Evolutionary conservation across 2,113 vertebrate species (phyloP).

Genomic region (Anhinga rufa): DNA sequence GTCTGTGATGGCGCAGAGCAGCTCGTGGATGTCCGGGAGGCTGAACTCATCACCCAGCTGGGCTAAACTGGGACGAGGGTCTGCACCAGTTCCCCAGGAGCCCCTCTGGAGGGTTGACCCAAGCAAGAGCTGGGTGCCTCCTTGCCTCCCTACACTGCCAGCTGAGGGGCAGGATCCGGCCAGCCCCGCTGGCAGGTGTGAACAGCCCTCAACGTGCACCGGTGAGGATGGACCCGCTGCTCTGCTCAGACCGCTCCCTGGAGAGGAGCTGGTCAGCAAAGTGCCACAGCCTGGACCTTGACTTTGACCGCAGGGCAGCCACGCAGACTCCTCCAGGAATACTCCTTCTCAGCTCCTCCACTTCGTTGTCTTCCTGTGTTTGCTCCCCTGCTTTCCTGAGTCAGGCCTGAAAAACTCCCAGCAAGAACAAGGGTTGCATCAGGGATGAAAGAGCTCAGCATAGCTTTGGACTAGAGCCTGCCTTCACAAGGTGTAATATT

Average conservation of each 20-base stretch:
- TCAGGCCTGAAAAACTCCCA: neutral
- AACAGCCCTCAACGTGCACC: neutral
- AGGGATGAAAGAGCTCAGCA: neutral
- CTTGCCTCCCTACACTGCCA: rapidly evolving
- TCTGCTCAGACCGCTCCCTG: neutral
- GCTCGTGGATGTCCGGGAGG: neutral
- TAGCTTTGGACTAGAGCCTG: neutral
- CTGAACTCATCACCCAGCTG: neutral
- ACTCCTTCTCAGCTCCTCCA: neutral
- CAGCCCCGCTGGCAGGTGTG: neutral
- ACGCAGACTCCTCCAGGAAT: rapidly evolving
- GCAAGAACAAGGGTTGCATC: neutral
- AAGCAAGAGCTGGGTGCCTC: neutral
- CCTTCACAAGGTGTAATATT: neutral
- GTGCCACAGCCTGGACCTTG: neutral
- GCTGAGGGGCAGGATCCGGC: neutral
- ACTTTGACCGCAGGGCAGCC: neutral
- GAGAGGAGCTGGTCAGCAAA: neutral
- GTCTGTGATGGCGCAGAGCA: rapidly evolving
- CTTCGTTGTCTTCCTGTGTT: rapidly evolving
- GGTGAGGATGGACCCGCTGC: neutral
- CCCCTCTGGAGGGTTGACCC: neutral
- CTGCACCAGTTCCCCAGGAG: neutral
- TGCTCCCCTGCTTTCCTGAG: neutral
- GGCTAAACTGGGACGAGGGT: neutral